Evolutionary conservation across 2,888 invertebrate species (phyloP), one percentile per base, ranked within the genome.

Genomic region (Rotaria macrura): DNA sequence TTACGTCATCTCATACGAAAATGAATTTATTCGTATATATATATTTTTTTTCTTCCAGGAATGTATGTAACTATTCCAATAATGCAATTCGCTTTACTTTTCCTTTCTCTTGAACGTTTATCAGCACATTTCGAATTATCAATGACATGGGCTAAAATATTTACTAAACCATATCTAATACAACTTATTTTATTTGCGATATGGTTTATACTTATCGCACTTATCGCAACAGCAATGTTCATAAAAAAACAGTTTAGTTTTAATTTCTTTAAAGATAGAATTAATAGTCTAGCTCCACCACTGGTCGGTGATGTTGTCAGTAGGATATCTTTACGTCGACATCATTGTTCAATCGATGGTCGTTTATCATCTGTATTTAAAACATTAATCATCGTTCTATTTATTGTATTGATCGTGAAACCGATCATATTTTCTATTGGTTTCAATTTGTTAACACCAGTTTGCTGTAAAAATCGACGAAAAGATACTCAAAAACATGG

Each of bases 321-420:
- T 43, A 9, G 20, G 12, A 12, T 79, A 9, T 25, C 25, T 43
- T n/a, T 25, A 12, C 40, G 43, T 43, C 40, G 43, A 12, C n/a
- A 43, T 79, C 79, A 43, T 79, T 79, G 79, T 43, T 79, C 79
- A 79, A 6, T 79, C 6, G 79, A 79, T 79, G 79, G 79, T n/a
- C 79, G 79, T 25, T 43, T 79, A 43, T 79, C 79, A 43, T 79
- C 79, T 12, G 43, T 79, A 79, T 79, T 79, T 40, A 43, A 79
- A 79, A 43, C 43, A 25, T 7, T 25, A 12, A 25, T 79, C 14
- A 79, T 79, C 43, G 34, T 79, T n/a, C 43, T 79, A 79, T 79
- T 79, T 43, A n/a, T 79, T 79, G n/a, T 79, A 25, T 43, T 79
- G 14, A 79, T 79, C 43, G 79, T 79, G 14, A 79, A 79, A 79